Base-by-base conservation (phyloP, 2,113 vertebrate species). In the Oriolus oriolus region DNA sequence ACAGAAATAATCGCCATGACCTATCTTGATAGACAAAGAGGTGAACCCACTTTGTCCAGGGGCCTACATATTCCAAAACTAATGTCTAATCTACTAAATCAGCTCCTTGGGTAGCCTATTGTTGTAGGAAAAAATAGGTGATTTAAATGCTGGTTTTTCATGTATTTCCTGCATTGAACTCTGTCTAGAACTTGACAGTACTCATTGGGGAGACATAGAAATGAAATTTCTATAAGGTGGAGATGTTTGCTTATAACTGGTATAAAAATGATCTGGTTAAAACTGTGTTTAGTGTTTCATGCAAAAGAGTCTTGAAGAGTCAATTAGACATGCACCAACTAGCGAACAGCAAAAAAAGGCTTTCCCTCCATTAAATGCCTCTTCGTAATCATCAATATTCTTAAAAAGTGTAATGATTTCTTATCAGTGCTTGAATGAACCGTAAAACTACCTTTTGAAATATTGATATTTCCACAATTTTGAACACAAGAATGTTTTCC, bases 351-450 rank as follows among this genome's bases (percentile, higher is more conserved):
- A 96, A 97, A 96, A 98, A 96, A 98, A 97, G 94, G 80, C 94
- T 98, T 98, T 98, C 93, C 94, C 97, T 97, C 97, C 96, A 97
- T 96, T 97, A 98, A 98, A 97, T 89, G 78, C 77, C 86, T 97
- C 91, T 97, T 95, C 68, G 49, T 97, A 97, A 96, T 96, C 94
- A 97, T 98, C 97, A 97, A 97, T 97, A 97, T 96, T 95, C 96
- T 98, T 98, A 95, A 98, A 98, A 98, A 96, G 91, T 97, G 84
- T 98, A 98, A 98, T 98, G 98, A 98, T 98, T 98, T 98, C 97
- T 98, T 94, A 98, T 97, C 83, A 93, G 97, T 95, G 96, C 96
- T 98, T 98, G 96, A 98, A 98, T 98, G 97, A 98, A 98, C 98
- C 95, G 73, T 97, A 98, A 98, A 98, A 98, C 95, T 98, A 97